These are phyloP conservation scores for Peucedramus taeniatus DNA, from an alignment of 2,113 vertebrate genomes.

Conservation along the genomic window DNA sequence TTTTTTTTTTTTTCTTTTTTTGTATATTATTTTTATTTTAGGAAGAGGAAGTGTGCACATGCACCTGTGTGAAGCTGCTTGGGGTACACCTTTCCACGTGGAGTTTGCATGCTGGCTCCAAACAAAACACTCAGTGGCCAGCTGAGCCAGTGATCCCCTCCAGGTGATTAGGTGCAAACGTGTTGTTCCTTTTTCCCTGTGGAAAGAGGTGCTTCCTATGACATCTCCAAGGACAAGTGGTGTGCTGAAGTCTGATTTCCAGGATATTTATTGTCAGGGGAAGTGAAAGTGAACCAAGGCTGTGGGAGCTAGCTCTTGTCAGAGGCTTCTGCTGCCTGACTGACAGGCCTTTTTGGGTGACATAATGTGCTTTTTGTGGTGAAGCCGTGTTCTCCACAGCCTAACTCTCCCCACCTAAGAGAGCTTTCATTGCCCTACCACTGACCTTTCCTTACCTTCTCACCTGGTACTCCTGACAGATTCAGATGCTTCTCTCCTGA, in stretches of 20 bases:
- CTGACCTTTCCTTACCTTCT: neutral
- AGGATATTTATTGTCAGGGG: neutral
- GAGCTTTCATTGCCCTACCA: neutral
- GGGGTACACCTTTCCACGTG: neutral
- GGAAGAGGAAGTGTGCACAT: neutral
- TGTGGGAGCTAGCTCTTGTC: neutral
- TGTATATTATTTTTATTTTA: neutral
- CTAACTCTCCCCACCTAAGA: neutral
- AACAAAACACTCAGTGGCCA: neutral
- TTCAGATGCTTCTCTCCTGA: neutral
- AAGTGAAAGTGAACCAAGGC: neutral
- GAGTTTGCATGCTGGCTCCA: neutral
- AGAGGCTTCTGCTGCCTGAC: neutral
- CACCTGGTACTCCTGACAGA: neutral
- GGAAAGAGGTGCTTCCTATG: neutral
- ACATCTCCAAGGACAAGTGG: neutral
- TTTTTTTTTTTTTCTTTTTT: fast-evolving
- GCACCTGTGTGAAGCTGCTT: neutral
- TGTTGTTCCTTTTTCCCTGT: neutral
- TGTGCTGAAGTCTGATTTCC: neutral
- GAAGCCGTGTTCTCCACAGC: neutral
- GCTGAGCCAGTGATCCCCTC: neutral
- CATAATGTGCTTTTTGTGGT: neutral
- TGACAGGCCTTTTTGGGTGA: neutral
- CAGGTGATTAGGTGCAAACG: neutral